These are phyloP conservation scores for Armadillidium nasatum DNA, from an alignment of 1,140 invertebrate species.

Conservation along the genomic window DNA sequence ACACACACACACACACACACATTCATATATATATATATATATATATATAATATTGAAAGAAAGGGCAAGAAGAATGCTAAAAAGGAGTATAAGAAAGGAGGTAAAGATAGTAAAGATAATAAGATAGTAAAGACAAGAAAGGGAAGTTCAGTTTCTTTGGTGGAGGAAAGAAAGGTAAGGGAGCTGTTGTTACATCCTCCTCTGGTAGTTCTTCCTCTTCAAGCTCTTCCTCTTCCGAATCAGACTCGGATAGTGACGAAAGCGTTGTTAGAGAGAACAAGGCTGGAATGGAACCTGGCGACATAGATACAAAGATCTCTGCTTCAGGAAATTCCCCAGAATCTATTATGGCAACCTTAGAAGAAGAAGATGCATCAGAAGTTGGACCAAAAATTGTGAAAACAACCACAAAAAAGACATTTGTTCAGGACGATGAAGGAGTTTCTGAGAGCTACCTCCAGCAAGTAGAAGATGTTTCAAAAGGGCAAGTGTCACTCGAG, in stretches of 20 bases:
- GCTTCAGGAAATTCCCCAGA: constrained; percentile 11
- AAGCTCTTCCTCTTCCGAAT: constrained; percentile 26
- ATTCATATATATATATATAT: too few species aligned
- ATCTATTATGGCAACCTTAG: background rate
- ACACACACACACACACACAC: too few species aligned
- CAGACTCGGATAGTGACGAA: constrained; percentile 33
- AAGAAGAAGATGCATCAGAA: background rate
- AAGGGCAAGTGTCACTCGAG: constrained; percentile 55
- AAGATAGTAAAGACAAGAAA: constrained; percentile 32
- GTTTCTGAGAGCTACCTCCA: constrained; percentile 82
- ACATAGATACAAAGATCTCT: constrained; percentile 30
- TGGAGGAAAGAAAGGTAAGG: constrained; percentile 19
- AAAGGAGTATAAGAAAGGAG: constrained; percentile 34
- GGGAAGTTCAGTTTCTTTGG: constrained; percentile 52
- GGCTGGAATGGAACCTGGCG: constrained; percentile 37
- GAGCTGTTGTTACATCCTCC: constrained; percentile 21
- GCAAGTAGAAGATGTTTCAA: constrained; percentile 70
- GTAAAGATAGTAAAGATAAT: too few species aligned
- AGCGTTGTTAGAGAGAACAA: constrained; percentile 44
- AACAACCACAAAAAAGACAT: constrained; percentile 80
- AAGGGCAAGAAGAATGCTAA: constrained; percentile 39
- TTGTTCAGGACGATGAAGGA: constrained; percentile 76
- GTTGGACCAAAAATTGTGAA: constrained; percentile 74
- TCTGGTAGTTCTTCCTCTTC: constrained; percentile 20
- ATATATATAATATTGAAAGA: too few species aligned